phyloP scores from a whole-genome alignment of 37 sponge, comb jelly and placozoan species.

The Chondrosia reniformis region DNA sequence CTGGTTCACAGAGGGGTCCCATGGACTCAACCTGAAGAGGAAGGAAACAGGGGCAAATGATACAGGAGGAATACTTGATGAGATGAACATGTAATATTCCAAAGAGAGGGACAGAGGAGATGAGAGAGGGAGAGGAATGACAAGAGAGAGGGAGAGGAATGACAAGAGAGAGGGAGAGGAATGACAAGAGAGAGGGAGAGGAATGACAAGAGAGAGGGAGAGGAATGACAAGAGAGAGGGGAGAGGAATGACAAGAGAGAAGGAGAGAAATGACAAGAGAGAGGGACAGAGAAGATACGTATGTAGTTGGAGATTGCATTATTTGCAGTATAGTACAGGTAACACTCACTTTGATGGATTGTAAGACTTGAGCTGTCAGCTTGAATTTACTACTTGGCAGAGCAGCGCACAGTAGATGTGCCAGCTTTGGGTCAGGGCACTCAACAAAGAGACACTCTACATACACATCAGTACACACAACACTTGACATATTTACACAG shows the following conservation, averaged over 20 bases:
- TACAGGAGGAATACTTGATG: too few relatives aligned
- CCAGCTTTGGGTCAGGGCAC: conserved; percentile 46
- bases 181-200: too few relatives aligned
- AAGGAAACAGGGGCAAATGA: too few relatives aligned
- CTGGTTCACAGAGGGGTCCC: conserved; percentile 35
- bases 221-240: not conserved
- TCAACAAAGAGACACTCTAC: conserved; percentile 37
- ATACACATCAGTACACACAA: not conserved
- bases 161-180: too few relatives aligned
- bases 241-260: not conserved
- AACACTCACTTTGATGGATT: conserved; percentile 39
- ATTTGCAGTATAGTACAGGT: too few relatives aligned
- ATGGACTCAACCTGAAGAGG: conserved; percentile 35
- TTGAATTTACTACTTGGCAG: conserved; percentile 4
- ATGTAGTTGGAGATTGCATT: too few relatives aligned
- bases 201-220: not conserved
- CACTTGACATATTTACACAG: not conserved
- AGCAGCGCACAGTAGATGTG: conserved; percentile 27
- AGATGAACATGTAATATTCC: too few relatives aligned
- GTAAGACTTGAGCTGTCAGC: conserved; percentile 34
- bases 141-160: too few relatives aligned
- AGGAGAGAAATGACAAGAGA: not conserved
- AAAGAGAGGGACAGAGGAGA: too few relatives aligned
- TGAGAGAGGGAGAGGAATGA: too few relatives aligned
- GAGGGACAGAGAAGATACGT: not conserved